A percentile compares a stretch with the other conserved stretches of the same genome.
These are phyloP conservation scores for Phrixothrix hirtus DNA, from an alignment of 2,888 invertebrate genomes.

Conservation along the genomic window DNA sequence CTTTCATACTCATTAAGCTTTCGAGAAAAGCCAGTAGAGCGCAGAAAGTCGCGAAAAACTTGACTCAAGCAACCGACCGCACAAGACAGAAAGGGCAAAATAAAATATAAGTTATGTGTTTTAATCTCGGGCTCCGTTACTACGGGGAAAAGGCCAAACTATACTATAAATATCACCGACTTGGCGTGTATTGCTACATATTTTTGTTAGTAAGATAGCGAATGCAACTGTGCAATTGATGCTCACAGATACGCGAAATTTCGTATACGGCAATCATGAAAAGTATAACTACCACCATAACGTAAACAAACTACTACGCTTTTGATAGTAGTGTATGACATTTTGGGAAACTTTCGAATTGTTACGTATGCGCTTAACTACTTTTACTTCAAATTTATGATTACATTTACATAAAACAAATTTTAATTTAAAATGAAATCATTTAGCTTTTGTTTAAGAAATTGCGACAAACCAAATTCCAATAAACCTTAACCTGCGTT, in stretches of 20 bases:
- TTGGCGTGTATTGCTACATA: slow-evolving; percentile 53
- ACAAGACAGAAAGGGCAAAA: slow-evolving; percentile 49
- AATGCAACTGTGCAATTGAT: slow-evolving; percentile 44
- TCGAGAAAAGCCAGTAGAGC: slow-evolving; percentile 47
- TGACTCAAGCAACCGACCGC: slow-evolving; percentile 42
- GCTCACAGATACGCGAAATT: slow-evolving; percentile 28
- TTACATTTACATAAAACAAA: no score
- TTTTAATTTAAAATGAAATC: no score
- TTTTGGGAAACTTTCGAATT: no score
- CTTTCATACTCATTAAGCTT: slow-evolving; percentile 47
- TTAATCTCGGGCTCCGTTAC: slow-evolving; percentile 54
- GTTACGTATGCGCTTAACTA: no score
- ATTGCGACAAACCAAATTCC: no score
- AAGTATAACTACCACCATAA: no score
- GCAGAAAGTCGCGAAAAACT: slow-evolving; percentile 43
- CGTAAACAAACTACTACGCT: no score
- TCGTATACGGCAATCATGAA: no score
- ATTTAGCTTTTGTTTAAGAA: no score
- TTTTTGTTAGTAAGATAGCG: slow-evolving; percentile 52
- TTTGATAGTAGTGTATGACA: no score
- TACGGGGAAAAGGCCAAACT: slow-evolving; percentile 51
- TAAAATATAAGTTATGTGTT: slow-evolving; percentile 59
- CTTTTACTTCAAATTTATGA: no score
- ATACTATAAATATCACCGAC: slow-evolving; percentile 52
- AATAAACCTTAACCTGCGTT: slow-evolving; percentile 23